Conservation (phyloP, 2,113 vertebrate species). For the Rhombomys opimus region DNA sequence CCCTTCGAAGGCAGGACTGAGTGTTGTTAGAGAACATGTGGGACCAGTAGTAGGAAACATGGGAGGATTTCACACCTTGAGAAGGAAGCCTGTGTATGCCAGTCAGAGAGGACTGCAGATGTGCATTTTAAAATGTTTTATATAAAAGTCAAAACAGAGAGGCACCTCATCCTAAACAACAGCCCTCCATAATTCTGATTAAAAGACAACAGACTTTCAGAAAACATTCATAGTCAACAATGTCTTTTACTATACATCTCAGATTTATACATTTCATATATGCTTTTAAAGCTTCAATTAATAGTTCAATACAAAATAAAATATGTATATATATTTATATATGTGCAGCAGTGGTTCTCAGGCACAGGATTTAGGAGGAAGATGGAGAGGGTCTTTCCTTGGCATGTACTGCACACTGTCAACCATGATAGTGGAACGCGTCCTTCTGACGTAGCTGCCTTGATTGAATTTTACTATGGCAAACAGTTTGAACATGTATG, state of each 20-base stretch:
- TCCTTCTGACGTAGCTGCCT: conserved; percentile 36
- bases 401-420: not conserved
- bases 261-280: conserved; percentile 73
- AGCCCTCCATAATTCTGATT: conserved; percentile 28
- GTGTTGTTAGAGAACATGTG: not conserved
- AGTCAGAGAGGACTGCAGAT: not conserved
- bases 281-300: conserved; percentile 80
- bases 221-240: conserved; percentile 47
- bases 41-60: not conserved
- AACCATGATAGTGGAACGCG: not conserved
- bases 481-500: conserved; percentile 64
- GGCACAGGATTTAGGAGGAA: conserved; percentile 61
- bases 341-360: conserved; percentile 76
- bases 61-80: not conserved
- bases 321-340: conserved; percentile 29
- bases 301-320: conserved; percentile 73
- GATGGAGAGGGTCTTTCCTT: conserved; percentile 1
- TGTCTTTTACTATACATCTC: conserved; percentile 76
- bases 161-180: conserved; percentile 18
- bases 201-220: conserved; percentile 31
- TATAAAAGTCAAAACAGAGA: conserved; percentile 11
- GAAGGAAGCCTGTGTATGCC: not conserved
- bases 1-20: conserved; percentile 13
- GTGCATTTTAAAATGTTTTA: not conserved
- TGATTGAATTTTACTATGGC: conserved; percentile 58